These are phyloP conservation scores for Epistrophe grossulariae DNA, from an alignment of 2,888 invertebrate species.

Conservation along the genomic window DNA sequence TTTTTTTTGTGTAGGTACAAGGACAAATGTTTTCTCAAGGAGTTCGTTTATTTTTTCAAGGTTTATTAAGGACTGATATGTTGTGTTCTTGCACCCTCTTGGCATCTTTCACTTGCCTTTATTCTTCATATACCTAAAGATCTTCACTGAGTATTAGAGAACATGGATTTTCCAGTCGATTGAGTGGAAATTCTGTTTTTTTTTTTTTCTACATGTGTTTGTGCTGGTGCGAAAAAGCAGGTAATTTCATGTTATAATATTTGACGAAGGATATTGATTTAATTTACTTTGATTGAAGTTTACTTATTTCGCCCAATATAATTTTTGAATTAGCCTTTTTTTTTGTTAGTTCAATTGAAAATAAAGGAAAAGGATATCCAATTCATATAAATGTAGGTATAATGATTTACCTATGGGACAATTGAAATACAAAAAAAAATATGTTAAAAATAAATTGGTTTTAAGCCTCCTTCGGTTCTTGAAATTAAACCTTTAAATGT, in stretches of 20 bases:
- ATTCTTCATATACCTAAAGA: slow-evolving; percentile 12
- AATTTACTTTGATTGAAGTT: slow-evolving; percentile 51
- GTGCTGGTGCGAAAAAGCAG: slow-evolving; percentile 30
- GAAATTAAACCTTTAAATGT: no score
- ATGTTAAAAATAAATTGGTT: no score
- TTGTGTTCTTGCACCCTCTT: slow-evolving; percentile 17
- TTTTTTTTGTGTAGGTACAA: background rate
- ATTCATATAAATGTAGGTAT: background rate
- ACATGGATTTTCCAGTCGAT: slow-evolving; percentile 65
- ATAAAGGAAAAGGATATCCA: background rate
- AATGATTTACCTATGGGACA: background rate
- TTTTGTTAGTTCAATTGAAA: background rate
- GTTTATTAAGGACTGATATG: slow-evolving; percentile 63
- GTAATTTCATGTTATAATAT: slow-evolving; percentile 65
- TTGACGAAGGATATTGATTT: slow-evolving; percentile 72
- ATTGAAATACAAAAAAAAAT: no score
- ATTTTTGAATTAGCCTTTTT: background rate
- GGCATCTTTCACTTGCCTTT: slow-evolving; percentile 5
- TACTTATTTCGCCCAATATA: slow-evolving; percentile 5
- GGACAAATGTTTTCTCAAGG: slow-evolving; percentile 10
- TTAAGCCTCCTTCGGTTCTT: no score
- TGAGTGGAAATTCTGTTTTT: slow-evolving; percentile 63
- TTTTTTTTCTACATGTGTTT: background rate
- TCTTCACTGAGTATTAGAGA: background rate
- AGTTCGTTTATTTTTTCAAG: slow-evolving; percentile 20